Percentiles rank a stretch among this genome's conserved stretches.
phyloP scores from a whole-genome alignment of 2,113 vertebrate genomes.

The Tinamus guttatus region DNA sequence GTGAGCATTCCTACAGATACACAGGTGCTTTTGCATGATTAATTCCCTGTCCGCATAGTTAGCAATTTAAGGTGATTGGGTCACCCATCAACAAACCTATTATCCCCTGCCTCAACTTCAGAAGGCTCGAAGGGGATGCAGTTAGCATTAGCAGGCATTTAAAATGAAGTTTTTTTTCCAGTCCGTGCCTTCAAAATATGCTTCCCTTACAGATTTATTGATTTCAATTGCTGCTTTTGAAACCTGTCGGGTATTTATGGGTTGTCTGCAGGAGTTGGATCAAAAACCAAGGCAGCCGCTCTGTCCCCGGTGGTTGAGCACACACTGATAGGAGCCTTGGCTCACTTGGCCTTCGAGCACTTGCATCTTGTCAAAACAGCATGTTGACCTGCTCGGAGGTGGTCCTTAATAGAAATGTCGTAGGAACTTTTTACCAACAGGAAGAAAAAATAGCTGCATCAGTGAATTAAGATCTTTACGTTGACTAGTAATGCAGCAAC shows the following conservation, averaged over 20 bases:
- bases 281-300: neutral
- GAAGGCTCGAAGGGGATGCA: neutral
- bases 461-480: neutral
- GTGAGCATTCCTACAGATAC: neutral
- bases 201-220: neutral
- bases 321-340: neutral
- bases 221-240: neutral
- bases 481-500: neutral
- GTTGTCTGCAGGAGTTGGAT: neutral
- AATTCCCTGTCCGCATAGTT: neutral
- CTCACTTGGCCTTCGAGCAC: neutral
- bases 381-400: neutral
- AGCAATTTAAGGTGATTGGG: neutral
- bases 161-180: neutral
- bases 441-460: neutral
- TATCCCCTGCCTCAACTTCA: neutral
- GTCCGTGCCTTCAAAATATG: neutral
- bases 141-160: neutral
- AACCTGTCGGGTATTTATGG: neutral
- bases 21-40: neutral
- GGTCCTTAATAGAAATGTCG: neutral
- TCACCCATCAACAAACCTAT: neutral
- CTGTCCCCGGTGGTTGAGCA: rapidly evolving
- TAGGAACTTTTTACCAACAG: neutral
- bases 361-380: neutral